Evolutionary conservation across 1,140 invertebrate species (phyloP), one percentile per base, ranked within the genome.

Genomic region (Bombus haemorrhoidalis): DNA sequence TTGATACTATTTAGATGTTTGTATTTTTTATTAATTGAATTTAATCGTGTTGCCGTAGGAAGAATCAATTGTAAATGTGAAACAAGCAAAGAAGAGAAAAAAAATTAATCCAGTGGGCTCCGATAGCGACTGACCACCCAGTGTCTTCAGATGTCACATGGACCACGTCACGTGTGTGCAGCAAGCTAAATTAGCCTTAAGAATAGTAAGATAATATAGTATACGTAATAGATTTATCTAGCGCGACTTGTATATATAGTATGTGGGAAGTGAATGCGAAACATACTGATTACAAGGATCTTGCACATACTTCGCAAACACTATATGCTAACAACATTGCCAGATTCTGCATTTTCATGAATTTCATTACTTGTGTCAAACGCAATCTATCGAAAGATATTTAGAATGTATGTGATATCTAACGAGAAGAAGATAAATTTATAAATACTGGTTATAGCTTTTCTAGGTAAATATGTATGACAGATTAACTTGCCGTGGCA

Each of bases 41-140:
- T 43, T 9, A 77, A 82, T 81, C 43, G 72, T 86, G 81, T 79
- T 89, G 66, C 87, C 64, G 62, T 93, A 98, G 97, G 97, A 98
- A 91, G 98, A 98, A 95, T 97, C 98, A 95, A 97, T 97, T 89
- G 96, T 98, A 6, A 98, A 98, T 95, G 97, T 97, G 92, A 97
- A 97, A 95, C 97, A 97, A 95, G 96, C 97, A 34, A 98, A 98
- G 95, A 98, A 98, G 94, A 96, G 98, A 95, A 98, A 98, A 96
- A 98, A 98, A 96, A 94, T 96, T 66, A 95, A 95, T 87, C 93
- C 95, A 86, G 96, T 98, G 85, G 97, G 97, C 89, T 98, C 97
- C 78, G 98, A 98, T 95, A 98, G 97, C 95, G 97, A 98, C 96
- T 98, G 96, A 97, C 96, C 94, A 94, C 91, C 93, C 92, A 94